A percentile compares a stretch with the other conserved stretches of the same genome.
Conservation (phyloP, 2,888 invertebrate genomes). For the Stratiomys singularior region DNA sequence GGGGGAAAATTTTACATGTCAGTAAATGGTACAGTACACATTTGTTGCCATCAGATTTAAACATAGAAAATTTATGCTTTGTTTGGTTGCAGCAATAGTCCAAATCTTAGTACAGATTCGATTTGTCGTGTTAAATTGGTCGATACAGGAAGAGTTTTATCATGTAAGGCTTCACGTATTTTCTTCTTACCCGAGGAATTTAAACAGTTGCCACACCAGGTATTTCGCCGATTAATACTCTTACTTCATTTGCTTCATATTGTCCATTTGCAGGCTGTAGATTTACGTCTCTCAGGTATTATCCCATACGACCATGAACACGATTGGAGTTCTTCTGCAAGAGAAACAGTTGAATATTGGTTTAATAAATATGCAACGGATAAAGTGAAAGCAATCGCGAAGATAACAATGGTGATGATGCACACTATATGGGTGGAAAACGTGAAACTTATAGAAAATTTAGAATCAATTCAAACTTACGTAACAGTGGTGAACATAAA, state of each 20-base stretch:
- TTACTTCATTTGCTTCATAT: no score
- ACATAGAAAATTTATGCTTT: not conserved
- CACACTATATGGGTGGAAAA: constrained; percentile 59
- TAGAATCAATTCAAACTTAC: constrained; percentile 51
- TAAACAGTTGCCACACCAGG: constrained; percentile 65
- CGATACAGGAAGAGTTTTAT: constrained; percentile 70
- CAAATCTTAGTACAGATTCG: constrained; percentile 49
- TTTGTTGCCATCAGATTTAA: not conserved
- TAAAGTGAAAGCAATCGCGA: constrained; percentile 59
- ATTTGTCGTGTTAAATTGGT: constrained; percentile 67
- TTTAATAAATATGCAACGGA: constrained; percentile 56
- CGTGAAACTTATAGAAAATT: constrained; percentile 57
- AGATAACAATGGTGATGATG: constrained; percentile 56
- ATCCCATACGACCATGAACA: constrained; percentile 69
- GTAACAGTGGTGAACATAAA: constrained; percentile 48
- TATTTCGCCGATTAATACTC: constrained; percentile 48
- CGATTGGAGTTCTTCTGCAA: constrained; percentile 67
- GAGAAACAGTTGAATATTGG: constrained; percentile 63
- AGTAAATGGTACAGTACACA: constrained; percentile 55
- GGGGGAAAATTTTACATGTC: constrained; percentile 69
- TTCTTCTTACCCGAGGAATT: constrained; percentile 69
- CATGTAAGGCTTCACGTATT: constrained; percentile 64
- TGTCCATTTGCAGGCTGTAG: constrained; percentile 58
- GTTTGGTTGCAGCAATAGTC: constrained; percentile 44
- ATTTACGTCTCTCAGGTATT: constrained; percentile 68